Percentiles rank a stretch among this genome's conserved stretches.
Evolutionary conservation across 2,888 invertebrate species (phyloP).

Genomic region (Thyatira batis): DNA sequence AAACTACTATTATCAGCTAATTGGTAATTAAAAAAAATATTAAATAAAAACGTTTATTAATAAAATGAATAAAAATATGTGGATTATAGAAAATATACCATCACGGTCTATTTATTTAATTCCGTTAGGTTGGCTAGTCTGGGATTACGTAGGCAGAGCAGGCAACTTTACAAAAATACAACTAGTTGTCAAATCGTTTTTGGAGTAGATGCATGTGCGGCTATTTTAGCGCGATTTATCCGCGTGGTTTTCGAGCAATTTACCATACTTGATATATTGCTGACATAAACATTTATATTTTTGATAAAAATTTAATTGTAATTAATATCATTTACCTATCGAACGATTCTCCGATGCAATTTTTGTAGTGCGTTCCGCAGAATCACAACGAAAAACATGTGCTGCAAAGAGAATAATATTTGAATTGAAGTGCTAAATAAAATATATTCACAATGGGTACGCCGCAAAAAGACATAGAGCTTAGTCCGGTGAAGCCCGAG

Average conservation of each 20-base stretch:
- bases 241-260: constrained; percentile 30
- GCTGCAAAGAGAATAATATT: constrained; percentile 15
- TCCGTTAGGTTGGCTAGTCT: not conserved
- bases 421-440: constrained; percentile 17
- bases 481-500: constrained; percentile 63
- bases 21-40: too few relatives aligned
- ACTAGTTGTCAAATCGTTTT: constrained; percentile 26
- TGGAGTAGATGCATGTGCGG: constrained; percentile 14
- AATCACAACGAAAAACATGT: not conserved
- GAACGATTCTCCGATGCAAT: not conserved
- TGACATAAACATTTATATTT: constrained; percentile 1
- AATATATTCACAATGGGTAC: constrained; percentile 47
- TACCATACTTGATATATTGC: not conserved
- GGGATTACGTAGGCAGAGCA: not conserved
- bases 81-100: too few relatives aligned
- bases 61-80: too few relatives aligned
- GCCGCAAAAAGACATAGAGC: constrained; percentile 69
- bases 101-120: too few relatives aligned
- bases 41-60: too few relatives aligned
- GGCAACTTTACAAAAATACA: not conserved
- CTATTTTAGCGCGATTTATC: constrained; percentile 15
- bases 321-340: not conserved
- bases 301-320: not conserved
- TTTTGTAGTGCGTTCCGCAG: not conserved
- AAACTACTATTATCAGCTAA: too few relatives aligned